Evolutionary conservation across 2,113 vertebrate species (phyloP), one percentile per base, ranked within the genome.

Genomic region (Aspiorhynchus laticeps): DNA sequence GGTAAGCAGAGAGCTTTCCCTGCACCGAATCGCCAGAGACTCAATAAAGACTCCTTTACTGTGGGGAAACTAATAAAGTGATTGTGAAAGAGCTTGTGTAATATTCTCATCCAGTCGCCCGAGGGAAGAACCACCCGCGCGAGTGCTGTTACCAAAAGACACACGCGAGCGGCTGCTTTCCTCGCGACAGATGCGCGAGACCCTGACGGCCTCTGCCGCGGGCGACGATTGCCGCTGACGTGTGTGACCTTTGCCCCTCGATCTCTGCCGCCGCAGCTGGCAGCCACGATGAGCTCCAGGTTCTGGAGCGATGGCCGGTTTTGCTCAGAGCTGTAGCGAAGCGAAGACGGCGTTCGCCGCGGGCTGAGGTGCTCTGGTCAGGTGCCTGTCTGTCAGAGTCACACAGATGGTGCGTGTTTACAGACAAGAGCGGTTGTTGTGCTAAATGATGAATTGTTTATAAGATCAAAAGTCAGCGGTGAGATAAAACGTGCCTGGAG

Each of bases 371-470:
- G 33, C 24, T 15, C 38, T 26, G 61, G 61, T n/a, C 36, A 67
- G 61, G 59, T 67, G 59, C 36, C 80, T 33, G 63, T 59, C 43
- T 41, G 56, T 82, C 56, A 71, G 41, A 31, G 41, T 69, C 26
- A 46, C 83, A 78, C 38, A 85, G 77, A 80, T 88, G 67, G 21
- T 69, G 33, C 14, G 10, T 82, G 83, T 82, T 73, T 63, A 59
- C 77, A 61, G 21, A 36, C 38, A 14, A 67, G 59, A 28, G 43
- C 26, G 14, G 28, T 26, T 67, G 81, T 83, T 83, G 41, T 33
- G 63, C 80, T 83, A 83, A 83, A 83, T 83, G 80, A 71, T 83
- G 63, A 83, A 83, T 83, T 83, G 80, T 83, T 71, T 71, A 69
- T 67, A 69, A 69, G 80, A 83, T 83, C 80, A 83, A 51, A 74